Conservation (phyloP, 64 coral and sea anemone genomes). For the Hydrozoanthus tunicans region DNA sequence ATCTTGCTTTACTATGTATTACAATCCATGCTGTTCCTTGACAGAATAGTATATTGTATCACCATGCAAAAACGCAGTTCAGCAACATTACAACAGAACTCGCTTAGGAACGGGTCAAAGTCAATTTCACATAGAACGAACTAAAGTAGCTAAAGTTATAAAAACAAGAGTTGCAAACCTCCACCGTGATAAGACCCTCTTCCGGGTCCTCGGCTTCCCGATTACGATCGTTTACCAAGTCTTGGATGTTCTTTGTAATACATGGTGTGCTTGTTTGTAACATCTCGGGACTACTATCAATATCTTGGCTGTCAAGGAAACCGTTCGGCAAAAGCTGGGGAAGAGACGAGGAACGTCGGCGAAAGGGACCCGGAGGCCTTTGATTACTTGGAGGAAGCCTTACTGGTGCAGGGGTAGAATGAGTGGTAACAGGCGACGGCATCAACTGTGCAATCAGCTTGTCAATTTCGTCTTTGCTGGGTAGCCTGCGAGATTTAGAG, state of each 20-base stretch:
- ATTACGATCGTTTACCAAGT: conserved; percentile 70
- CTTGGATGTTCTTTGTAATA: conserved; percentile 53
- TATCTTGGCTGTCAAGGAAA: not conserved
- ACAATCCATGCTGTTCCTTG: no score
- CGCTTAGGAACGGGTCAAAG: not conserved
- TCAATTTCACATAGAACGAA: not conserved
- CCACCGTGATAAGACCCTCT: conserved; percentile 70
- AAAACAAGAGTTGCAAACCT: conserved; percentile 39
- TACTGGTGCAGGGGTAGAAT: not conserved
- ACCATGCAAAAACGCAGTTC: no score
- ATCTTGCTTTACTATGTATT: no score
- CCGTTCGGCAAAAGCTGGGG: conserved; percentile 50
- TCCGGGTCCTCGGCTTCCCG: conserved; percentile 62
- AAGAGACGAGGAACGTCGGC: conserved; percentile 72
- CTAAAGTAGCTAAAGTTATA: not conserved
- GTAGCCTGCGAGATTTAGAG: not conserved
- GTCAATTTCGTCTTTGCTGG: not conserved
- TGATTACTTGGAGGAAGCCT: not conserved
- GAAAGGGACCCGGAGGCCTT: conserved; percentile 24
- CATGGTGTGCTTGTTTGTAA: not conserved
- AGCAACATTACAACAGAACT: no score
- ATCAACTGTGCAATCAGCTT: conserved; percentile 6
- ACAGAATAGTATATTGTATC: no score
- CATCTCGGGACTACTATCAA: not conserved
- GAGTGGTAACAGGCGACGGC: not conserved